Percentiles rank a stretch among this genome's conserved stretches.
phyloP scores from a whole-genome alignment of 2,888 invertebrate genomes.

The Zaprionus lineosus region DNA sequence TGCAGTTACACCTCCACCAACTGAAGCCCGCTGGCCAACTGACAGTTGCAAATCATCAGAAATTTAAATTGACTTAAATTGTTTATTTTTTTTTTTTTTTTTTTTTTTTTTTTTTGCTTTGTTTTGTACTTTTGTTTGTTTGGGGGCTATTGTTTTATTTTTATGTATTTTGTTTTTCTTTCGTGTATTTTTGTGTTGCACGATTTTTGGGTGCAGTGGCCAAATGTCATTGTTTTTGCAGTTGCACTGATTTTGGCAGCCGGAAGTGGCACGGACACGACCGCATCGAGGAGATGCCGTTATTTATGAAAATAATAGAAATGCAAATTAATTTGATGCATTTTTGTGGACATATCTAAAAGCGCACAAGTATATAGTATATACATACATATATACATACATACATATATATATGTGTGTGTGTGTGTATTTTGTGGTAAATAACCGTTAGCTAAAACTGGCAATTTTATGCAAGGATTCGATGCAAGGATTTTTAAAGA shows the following conservation, averaged over 20 bases:
- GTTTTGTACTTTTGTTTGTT: too few relatives aligned
- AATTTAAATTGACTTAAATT: slow-evolving; percentile 77
- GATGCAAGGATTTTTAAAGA: slow-evolving; percentile 5
- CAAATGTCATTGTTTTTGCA: slow-evolving; percentile 50
- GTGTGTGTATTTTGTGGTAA: slow-evolving; percentile 5
- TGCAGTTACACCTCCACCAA: background rate
- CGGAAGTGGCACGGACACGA: slow-evolving; percentile 37
- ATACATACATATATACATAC: too few relatives aligned
- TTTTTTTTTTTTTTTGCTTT: too few relatives aligned
- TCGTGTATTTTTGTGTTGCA: too few relatives aligned
- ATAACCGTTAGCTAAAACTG: slow-evolving; percentile 60
- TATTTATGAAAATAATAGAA: slow-evolving; percentile 77
- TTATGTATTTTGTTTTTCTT: too few relatives aligned
- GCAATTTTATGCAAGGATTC: slow-evolving; percentile 49
- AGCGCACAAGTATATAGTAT: too few relatives aligned
- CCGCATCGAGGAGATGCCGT: slow-evolving; percentile 42
- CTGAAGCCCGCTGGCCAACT: slow-evolving; percentile 47
- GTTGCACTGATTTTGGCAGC: slow-evolving; percentile 56
- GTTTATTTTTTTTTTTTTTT: slow-evolving; percentile 66
- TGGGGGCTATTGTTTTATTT: too few relatives aligned
- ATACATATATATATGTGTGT: too few relatives aligned
- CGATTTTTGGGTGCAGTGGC: slow-evolving; percentile 9
- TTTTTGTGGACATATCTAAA: too few relatives aligned
- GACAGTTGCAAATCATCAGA: slow-evolving; percentile 77
- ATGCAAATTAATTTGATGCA: slow-evolving; percentile 69